These are phyloP conservation scores for Yoshiicerus persimilis DNA, from an alignment of 1,140 invertebrate species.

Conservation along the genomic window DNA sequence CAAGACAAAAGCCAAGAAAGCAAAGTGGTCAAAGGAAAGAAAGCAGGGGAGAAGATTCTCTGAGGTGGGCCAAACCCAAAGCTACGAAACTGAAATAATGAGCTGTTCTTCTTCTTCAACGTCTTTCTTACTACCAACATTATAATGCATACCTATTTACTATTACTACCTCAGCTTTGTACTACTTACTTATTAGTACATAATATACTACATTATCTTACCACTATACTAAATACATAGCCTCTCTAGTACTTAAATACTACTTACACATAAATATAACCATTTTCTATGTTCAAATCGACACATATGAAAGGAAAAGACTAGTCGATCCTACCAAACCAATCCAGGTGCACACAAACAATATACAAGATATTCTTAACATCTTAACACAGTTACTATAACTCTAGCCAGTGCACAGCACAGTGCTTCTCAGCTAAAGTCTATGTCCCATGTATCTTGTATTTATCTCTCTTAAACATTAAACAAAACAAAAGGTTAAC, in stretches of 20 bases:
- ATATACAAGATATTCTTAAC: no score
- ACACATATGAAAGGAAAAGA: background rate
- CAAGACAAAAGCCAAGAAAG: conserved; percentile 27
- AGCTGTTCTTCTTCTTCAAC: conserved; percentile 5
- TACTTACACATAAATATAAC: background rate
- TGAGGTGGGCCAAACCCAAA: conserved; percentile 20
- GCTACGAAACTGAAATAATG: conserved; percentile 22
- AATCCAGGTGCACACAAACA: background rate
- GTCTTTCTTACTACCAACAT: background rate
- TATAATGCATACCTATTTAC: background rate
- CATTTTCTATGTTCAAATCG: background rate
- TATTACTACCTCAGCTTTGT: background rate
- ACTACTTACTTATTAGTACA: background rate
- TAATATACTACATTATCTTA: background rate
- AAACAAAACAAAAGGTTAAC: background rate
- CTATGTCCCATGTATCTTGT: background rate
- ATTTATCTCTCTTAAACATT: background rate
- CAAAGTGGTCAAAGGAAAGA: conserved; percentile 19
- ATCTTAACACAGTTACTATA: background rate
- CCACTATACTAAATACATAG: background rate
- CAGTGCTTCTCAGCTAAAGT: no score
- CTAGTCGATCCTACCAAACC: background rate
- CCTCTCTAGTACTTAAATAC: background rate
- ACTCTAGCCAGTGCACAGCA: no score
- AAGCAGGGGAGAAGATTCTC: conserved; percentile 23